Evolutionary conservation across 2,888 invertebrate genomes (phyloP), one percentile per base, ranked within the genome.

Genomic region (Artemia sp.): DNA sequence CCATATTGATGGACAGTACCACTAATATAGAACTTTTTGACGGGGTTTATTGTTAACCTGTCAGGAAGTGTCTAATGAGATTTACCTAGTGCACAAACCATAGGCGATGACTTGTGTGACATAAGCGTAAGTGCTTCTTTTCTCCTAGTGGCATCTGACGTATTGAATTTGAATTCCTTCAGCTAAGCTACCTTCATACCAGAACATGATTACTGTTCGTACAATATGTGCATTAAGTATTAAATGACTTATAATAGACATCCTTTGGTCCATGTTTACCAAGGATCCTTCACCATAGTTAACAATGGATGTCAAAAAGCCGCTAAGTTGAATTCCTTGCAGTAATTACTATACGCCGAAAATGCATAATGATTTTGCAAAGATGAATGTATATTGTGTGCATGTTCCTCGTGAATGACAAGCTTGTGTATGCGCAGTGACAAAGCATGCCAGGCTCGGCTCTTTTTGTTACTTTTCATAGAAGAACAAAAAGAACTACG

Each of bases 391-490:
- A 24, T 24, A 58, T 58, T 58, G 64, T 58, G 64, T 58, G 24
- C 64, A 58, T 58, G 64, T 58, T 58, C 64, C 14, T 58, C 64
- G n/a, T 38, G 24, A 24, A 19, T 58, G 64, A 58, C 64, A 58
- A 19, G 64, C 14, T 58, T 58, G 64, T 58, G 64, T 58, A 58
- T 58, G 64, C 64, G 64, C 64, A 58, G 64, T 58, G 64, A 58
- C 64, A 58, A 58, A 19, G 64, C 64, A 58, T 24, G 64, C 64
- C 64, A 9, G 38, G 64, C 64, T 58, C 11, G 64, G 64, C 64
- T n/a, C 64, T 58, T 58, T 58, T 58, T 58, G 64, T 58, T n/a
- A n/a, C 64, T 58, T 58, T 58, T 24, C 24, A 9, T 8, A 19
- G 64, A 10, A 19, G 64, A 58, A 24, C 24, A 58, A 58, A 58